Percentiles rank a stretch among this genome's conserved stretches.
These are phyloP conservation scores for Gouania willdenowi DNA, from an alignment of 2,797 vertebrate genomes.

Conservation along the genomic window DNA sequence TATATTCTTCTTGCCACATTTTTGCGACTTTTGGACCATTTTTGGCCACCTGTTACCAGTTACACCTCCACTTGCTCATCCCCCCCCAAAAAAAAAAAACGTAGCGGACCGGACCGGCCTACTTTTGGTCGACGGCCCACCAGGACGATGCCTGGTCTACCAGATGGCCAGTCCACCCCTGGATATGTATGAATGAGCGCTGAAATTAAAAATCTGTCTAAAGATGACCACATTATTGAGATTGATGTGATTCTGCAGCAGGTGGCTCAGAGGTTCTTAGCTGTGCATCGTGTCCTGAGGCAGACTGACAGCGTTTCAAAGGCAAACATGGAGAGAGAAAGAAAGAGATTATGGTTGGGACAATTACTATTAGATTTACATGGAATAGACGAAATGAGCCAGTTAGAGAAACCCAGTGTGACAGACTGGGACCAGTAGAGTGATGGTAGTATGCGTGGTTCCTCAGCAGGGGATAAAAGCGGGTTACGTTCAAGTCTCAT, in stretches of 20 bases:
- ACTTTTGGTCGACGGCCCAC: no score
- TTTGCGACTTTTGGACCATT: no score
- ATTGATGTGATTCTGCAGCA: background rate
- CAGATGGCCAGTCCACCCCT: no score
- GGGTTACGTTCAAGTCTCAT: constrained; percentile 60
- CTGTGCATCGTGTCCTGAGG: background rate
- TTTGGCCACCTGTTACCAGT: no score
- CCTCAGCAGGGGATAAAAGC: constrained; percentile 64
- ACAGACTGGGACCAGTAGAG: constrained; percentile 20
- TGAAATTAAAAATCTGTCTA: constrained; percentile 10
- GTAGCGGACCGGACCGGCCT: no score
- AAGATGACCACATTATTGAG: constrained; percentile 26
- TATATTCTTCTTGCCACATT: no score
- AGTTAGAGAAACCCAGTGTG: background rate
- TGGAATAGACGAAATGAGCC: constrained; percentile 5
- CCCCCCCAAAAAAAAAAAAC: no score
- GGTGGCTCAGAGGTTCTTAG: constrained; percentile 23
- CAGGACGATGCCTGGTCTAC: no score
- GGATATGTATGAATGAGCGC: no score
- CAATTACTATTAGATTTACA: constrained; percentile 14
- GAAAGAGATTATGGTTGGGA: background rate
- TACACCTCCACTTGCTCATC: no score
- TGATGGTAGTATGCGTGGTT: constrained; percentile 31
- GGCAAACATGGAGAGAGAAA: background rate
- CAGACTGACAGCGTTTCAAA: background rate